A percentile compares a stretch with the other conserved stretches of the same genome.
Evolutionary conservation across 2,888 invertebrate genomes (phyloP).

Genomic region (Trachelus tabidus): DNA sequence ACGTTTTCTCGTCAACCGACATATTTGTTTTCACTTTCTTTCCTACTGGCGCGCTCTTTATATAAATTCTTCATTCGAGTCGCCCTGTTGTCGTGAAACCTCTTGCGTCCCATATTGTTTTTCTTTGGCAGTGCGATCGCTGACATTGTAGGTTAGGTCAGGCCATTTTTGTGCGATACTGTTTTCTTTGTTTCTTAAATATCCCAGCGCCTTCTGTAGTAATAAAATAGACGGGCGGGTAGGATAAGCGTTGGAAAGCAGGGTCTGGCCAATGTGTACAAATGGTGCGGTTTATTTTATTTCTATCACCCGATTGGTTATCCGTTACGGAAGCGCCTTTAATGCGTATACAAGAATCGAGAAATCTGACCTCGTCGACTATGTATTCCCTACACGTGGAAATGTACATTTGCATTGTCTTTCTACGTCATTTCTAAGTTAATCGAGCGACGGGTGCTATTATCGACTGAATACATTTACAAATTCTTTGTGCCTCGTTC

Average conservation of each 20-base stretch:
- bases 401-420: not conserved
- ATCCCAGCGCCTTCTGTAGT: not conserved
- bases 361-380: not conserved
- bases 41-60: not conserved
- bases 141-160: not conserved
- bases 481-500: not conserved
- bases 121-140: not conserved
- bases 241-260: not conserved
- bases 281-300: not conserved
- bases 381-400: not conserved
- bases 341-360: not conserved
- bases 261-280: not conserved
- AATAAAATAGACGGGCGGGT: not conserved
- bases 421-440: not conserved
- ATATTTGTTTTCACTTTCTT: not conserved
- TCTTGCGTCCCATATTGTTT: not conserved
- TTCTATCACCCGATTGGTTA: not conserved
- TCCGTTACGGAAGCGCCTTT: not conserved
- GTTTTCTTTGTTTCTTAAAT: not conserved
- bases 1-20: not conserved
- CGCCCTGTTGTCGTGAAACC: not conserved
- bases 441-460: not conserved
- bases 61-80: not conserved
- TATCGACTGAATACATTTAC: not conserved
- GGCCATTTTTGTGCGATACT: not conserved